Evolutionary conservation across 92 coral and sea anemone genomes (phyloP).

Genomic region (Plumapathes pennacea): DNA sequence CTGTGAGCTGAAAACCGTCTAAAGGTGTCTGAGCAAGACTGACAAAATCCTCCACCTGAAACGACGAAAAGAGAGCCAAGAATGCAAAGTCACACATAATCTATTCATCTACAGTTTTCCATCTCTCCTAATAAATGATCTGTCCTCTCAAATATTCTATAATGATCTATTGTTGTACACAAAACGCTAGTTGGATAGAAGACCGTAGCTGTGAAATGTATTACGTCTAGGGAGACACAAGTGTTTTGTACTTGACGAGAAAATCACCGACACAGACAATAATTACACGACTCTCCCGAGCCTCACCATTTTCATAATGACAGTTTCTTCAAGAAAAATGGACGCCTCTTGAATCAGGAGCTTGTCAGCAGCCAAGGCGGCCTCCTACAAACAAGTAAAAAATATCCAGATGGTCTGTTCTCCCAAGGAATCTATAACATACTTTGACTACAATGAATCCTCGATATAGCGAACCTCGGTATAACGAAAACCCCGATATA

Average conservation of each 20-base stretch:
- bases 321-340: conserved; percentile 75
- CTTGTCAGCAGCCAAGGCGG: conserved; percentile 63
- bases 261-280: too few species aligned
- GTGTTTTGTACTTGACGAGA: too few species aligned
- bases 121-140: background rate
- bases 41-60: conserved; percentile 90
- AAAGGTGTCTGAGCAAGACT: conserved; percentile 88
- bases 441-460: too few species aligned
- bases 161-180: too few species aligned
- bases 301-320: conserved; percentile 80
- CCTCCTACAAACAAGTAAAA: conserved; percentile 33
- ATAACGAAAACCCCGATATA: too few species aligned
- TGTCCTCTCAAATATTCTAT: background rate
- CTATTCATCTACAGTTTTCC: background rate
- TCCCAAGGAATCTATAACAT: too few species aligned
- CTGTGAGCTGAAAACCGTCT: conserved; percentile 88
- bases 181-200: too few species aligned
- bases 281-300: too few species aligned
- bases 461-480: too few species aligned
- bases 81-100: background rate
- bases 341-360: conserved; percentile 86
- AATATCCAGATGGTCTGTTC: too few species aligned
- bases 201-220: too few species aligned
- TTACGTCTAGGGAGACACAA: too few species aligned
- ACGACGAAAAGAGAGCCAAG: background rate